phyloP scores from a whole-genome alignment of 2,113 vertebrate species.

The Nibea coibor region DNA sequence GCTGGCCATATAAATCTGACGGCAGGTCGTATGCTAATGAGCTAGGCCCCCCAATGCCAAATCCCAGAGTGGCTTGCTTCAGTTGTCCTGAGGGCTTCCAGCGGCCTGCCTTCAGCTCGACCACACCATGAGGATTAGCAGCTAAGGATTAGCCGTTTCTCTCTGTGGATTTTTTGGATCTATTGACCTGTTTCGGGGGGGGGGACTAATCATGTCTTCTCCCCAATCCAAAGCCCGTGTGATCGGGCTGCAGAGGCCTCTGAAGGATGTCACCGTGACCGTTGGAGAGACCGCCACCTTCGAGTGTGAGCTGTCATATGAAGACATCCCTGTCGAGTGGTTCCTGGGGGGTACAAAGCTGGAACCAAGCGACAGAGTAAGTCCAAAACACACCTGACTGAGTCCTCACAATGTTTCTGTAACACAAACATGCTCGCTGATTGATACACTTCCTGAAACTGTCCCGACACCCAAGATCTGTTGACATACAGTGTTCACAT shows the following conservation, averaged over 20 bases:
- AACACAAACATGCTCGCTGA: not conserved
- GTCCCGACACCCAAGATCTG: not conserved
- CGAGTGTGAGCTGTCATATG: slow-evolving; percentile 96
- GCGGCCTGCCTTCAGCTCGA: slow-evolving; percentile 81
- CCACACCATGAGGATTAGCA: slow-evolving; percentile 83
- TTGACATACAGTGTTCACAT: not conserved
- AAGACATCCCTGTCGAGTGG: slow-evolving; percentile 95
- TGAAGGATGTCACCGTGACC: slow-evolving; percentile 94
- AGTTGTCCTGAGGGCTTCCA: slow-evolving; percentile 69
- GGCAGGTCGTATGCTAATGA: slow-evolving; percentile 86
- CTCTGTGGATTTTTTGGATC: slow-evolving; percentile 63
- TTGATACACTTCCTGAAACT: slow-evolving; percentile 34
- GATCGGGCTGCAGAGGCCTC: slow-evolving; percentile 89
- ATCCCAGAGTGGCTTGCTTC: slow-evolving; percentile 47
- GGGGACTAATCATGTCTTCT: slow-evolving; percentile 88
- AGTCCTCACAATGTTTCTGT: slow-evolving; percentile 5
- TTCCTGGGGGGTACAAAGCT: slow-evolving; percentile 92
- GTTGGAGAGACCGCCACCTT: slow-evolving; percentile 97
- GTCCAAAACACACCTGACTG: slow-evolving; percentile 47
- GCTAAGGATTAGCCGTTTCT: slow-evolving; percentile 71
- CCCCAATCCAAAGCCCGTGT: slow-evolving; percentile 91
- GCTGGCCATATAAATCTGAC: slow-evolving; percentile 86
- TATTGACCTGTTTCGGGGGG: slow-evolving; percentile 52
- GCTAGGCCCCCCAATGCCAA: slow-evolving; percentile 74
- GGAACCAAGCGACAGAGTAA: slow-evolving; percentile 95